Evolutionary conservation across 2,888 invertebrate species (phyloP), one percentile per base, ranked within the genome.

Genomic region (Cantharis flavilabris): DNA sequence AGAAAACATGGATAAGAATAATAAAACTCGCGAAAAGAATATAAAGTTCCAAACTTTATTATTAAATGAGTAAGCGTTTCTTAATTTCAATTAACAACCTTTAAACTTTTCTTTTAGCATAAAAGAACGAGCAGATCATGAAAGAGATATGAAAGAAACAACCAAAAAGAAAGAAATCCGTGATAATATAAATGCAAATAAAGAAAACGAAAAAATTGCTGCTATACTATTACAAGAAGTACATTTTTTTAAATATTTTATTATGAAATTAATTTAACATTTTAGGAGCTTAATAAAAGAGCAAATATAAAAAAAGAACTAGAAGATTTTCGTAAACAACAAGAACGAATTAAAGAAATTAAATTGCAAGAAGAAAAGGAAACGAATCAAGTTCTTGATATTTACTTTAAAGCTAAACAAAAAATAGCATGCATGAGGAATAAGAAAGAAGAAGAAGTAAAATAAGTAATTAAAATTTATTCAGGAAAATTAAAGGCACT

Each of bases 321-420:
- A 2, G 78, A 83, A 16, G 82, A 82, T 33, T 80, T 49, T 49
- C 49, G 49, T 49, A 49, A n/a, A 7, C n/a, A n/a, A n/a, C 49
- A 49, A 49, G 49, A 49, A 7, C n/a, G 82, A 9, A 87, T 88
- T 62, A 77, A 86, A 0, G 84, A 87, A 69, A 84, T 85, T 3
- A 87, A 88, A 75, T 81, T 84, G 11, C 85, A 86, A 75, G 89
- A 90, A 80, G 88, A 90, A 49, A 86, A 87, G 76, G 88, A 90
- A 75, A 86, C 89, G 67, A 87, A 89, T 69, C 86, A 87, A 73
- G 86, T 90, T 5, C 88, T 89, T 20, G 84, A 88, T 63, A 88
- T 90, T 49, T 90, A 89, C 80, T 86, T 86, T 14, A 85, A 88
- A 33, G 88, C 90, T 1, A 91, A 90, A 80, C 84, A 86, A 13